Evolutionary conservation across 2,888 invertebrate genomes (phyloP).

Genomic region (Cheilosia pagana): DNA sequence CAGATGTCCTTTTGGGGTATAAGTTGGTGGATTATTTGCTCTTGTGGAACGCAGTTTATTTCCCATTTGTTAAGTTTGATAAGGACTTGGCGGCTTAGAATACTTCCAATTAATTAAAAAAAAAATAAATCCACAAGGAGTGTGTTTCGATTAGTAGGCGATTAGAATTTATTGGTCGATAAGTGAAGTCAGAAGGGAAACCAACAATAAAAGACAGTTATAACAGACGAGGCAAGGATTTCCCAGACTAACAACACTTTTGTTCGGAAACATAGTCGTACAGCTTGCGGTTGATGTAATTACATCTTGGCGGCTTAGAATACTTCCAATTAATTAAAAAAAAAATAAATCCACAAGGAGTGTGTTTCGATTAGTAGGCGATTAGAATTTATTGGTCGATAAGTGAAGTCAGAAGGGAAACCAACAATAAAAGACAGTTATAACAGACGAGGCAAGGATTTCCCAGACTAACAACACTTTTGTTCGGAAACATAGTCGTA

Average conservation of each 20-base stretch:
- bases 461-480: neutral
- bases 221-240: neutral
- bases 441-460: neutral
- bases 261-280: too few relatives aligned
- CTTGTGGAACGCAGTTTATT: slow-evolving; percentile 2
- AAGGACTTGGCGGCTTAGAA: slow-evolving; percentile 1
- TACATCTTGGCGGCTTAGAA: slow-evolving; percentile 12
- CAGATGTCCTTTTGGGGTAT: too few relatives aligned
- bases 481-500: too few relatives aligned
- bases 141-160: slow-evolving; percentile 47
- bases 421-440: neutral
- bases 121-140: neutral
- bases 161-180: slow-evolving; percentile 47
- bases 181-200: slow-evolving; percentile 25
- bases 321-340: slow-evolving; percentile 45
- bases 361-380: slow-evolving; percentile 51
- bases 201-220: neutral
- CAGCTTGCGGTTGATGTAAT: too few relatives aligned
- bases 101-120: slow-evolving; percentile 45
- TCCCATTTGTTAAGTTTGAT: slow-evolving; percentile 30
- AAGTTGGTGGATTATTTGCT: slow-evolving; percentile 25
- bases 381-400: slow-evolving; percentile 47
- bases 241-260: neutral
- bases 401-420: slow-evolving; percentile 25
- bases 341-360: neutral